Evolutionary conservation across 2,797 vertebrate genomes (phyloP), one percentile per base, ranked within the genome.

Genomic region (Anniella stebbinsi): DNA sequence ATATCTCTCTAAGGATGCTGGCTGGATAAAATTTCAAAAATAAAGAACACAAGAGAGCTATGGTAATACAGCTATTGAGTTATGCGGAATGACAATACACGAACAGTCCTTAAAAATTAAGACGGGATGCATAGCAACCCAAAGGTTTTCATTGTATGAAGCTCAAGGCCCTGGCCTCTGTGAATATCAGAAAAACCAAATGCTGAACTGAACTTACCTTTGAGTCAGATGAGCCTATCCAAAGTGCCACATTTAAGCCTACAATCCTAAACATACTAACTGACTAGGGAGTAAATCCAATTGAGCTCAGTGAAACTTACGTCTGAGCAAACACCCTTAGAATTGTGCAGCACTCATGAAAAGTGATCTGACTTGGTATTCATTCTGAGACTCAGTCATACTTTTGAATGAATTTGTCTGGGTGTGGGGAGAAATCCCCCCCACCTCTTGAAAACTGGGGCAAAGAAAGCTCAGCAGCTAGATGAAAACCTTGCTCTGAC

Each of bases 11-110:
- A 38, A 80, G 25, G 67, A 41, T 36, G 36, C 54, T 48, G 51
- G 66, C 70, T 63, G 30, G 33, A 80, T 63, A 86, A 67, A 66
- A 87, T 73, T 45, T 81, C 67, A 72, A 86, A 86, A 89, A 69
- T 38, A 69, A 84, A 38, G 51, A 67, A 86, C 33, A 86, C 33
- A 33, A 45, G 17, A 48, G 21, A 72, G 11, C 11, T 45, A 67
- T 69, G 86, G n/a, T 21, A 23, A 9, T 7, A 70, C 18, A 18
- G 33, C 63, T 85, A 48, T 13, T 67, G 48, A 60, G 36, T 41
- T 78, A 33, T 57, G 28, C 3, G 30, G 60, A 41, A 83, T 73
- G 18, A 2, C 36, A 28, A 83, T 75, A 82, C 87, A 87, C 45
- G 3, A 63, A 41, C 38, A 75, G 38, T 18, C 18, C 17, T 69